Evolutionary conservation across 2,113 vertebrate genomes (phyloP), one percentile per base, ranked within the genome.

Genomic region (Cephalopterus ornatus): DNA sequence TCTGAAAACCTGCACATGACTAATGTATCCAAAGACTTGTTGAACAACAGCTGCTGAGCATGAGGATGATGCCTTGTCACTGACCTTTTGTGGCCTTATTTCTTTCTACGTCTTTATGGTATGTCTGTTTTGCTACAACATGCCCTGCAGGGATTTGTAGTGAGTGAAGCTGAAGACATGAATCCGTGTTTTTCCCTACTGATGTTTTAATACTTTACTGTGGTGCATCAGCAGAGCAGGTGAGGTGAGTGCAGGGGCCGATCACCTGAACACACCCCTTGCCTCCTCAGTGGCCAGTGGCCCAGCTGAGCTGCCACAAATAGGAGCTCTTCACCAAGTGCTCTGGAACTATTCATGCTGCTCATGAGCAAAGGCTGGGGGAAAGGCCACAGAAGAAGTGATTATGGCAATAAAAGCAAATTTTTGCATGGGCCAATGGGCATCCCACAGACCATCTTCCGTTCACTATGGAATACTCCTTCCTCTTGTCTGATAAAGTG

Each of bases 401-500:
- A 49, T 72, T 53, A 24, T 27, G 35, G 84, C 32, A 82, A 74
- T 63, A 49, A 86, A 88, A 71, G 8, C 17, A 18, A 55, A 41
- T 65, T 11, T 44, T 44, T 61, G 14, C 14, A 8, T 16, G 26
- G 89, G 37, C 11, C 44, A 63, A 27, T 33, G 44, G 41, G 3
- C 41, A 65, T 41, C 32, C 61, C 21, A 35, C 9, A 52, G 65
- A 28, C 27, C 2, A 0, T 30, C 53, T 81, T 75, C 76, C 23
- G 33, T 65, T 91, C 68, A n/a, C 35, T 46, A 2, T 15, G 14
- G 66, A 79, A 62, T 35, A 9, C 12, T 65, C 8, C 47, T 82
- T 80, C 61, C n/a, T 92, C 72, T 85, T 92, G 32, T 81, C 80
- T 76, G 85, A 89, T 87, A 84, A 89, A 87, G 32, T 87, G 93